phyloP scores from a whole-genome alignment of 2,113 vertebrate genomes.

The Percina caprodes region DNA sequence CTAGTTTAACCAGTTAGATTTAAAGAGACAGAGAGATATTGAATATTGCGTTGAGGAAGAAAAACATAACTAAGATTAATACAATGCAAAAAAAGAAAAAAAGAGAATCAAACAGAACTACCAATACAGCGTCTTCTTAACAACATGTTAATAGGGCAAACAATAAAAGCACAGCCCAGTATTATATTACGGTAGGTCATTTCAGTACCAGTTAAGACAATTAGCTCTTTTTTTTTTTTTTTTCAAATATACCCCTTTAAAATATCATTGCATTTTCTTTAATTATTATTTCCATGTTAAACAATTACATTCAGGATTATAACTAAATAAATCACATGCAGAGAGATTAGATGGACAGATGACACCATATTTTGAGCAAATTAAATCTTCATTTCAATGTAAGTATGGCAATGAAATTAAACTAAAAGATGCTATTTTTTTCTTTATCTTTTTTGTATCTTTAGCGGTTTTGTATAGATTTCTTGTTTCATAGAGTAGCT shows the following conservation, averaged over 20 bases:
- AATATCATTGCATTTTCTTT: constrained; percentile 79
- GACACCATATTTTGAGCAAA: constrained; percentile 76
- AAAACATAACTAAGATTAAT: constrained; percentile 84
- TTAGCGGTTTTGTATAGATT: constrained; percentile 45
- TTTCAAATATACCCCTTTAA: constrained; percentile 84
- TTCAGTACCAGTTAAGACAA: constrained; percentile 89
- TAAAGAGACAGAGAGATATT: constrained; percentile 85
- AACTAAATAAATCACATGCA: constrained; percentile 91
- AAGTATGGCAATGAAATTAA: constrained; percentile 47
- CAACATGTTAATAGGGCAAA: constrained; percentile 86
- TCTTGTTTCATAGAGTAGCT: constrained; percentile 13
- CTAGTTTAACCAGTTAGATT: constrained; percentile 82
- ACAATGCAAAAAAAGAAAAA: constrained; percentile 77
- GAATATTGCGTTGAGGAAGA: constrained; percentile 85
- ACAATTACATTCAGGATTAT: constrained; percentile 91
- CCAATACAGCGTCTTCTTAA: constrained; percentile 85
- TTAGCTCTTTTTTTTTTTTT: constrained; percentile 84
- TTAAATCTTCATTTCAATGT: constrained; percentile 58
- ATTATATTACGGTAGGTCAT: constrained; percentile 84
- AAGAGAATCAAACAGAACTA: constrained; percentile 75
- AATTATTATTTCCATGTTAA: constrained; percentile 84
- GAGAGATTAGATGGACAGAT: constrained; percentile 88
- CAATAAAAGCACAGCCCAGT: constrained; percentile 86
- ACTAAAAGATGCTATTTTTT: constrained; percentile 62
- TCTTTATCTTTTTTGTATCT: constrained; percentile 50